A percentile compares a stretch with the other conserved stretches of the same genome.
phyloP scores from a whole-genome alignment of 1,140 invertebrate genomes.

The Pygmarrhopalites habei region DNA sequence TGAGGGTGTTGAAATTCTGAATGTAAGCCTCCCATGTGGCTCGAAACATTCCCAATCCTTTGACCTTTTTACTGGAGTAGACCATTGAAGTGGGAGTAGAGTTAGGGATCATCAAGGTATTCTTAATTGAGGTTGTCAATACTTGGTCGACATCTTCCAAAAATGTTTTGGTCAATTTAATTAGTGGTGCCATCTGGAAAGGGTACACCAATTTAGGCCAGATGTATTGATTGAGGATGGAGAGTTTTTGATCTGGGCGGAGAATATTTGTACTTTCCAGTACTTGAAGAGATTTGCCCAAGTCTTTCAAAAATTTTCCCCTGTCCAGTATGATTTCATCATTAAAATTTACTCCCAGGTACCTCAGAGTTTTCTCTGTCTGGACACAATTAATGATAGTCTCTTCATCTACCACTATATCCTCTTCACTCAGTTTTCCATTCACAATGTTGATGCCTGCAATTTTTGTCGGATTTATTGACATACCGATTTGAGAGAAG shows the following conservation, averaged over 20 bases:
- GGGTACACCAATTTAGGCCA: background rate
- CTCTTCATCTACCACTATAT: background rate
- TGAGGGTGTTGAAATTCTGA: background rate
- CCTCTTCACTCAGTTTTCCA: background rate
- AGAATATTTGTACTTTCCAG: background rate
- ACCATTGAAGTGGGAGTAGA: background rate
- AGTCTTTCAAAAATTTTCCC: background rate
- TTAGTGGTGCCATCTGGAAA: background rate
- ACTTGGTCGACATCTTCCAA: background rate
- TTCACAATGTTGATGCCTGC: background rate
- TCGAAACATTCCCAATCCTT: background rate
- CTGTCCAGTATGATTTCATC: background rate
- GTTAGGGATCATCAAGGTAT: no score
- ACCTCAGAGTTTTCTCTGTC: background rate
- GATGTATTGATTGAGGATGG: background rate
- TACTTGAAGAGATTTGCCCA: background rate
- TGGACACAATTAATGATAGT: background rate
- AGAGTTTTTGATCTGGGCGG: conserved; percentile 1
- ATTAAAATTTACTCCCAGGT: conserved; percentile 5
- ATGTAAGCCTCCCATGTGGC: background rate
- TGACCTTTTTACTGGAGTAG: background rate
- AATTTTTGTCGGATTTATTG: background rate
- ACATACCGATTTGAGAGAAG: no score
- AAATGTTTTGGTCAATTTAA: background rate
- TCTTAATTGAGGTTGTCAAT: background rate